These are phyloP conservation scores for Hiodon tergisus DNA, from an alignment of 2,113 vertebrate genomes.

Conservation along the genomic window DNA sequence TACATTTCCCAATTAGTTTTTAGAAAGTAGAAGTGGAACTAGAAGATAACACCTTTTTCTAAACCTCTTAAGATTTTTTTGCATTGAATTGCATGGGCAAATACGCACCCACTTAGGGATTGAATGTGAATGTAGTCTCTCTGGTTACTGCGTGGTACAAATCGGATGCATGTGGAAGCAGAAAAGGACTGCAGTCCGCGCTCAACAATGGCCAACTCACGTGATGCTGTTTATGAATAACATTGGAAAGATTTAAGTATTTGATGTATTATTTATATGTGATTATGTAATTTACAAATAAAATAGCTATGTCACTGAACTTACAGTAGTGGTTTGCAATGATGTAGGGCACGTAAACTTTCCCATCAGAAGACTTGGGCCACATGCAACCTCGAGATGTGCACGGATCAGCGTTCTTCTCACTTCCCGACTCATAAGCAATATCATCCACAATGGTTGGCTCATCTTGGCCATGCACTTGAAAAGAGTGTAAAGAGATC, in stretches of 20 bases:
- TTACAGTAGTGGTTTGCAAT: constrained; percentile 49
- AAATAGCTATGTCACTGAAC: constrained; percentile 16
- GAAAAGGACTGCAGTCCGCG: constrained; percentile 46
- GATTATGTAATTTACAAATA: background rate
- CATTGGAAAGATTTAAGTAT: background rate
- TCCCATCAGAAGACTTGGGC: constrained; percentile 42
- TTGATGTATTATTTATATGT: background rate
- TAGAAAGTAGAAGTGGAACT: too few relatives aligned
- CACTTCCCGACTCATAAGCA: constrained; percentile 31
- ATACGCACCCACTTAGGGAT: constrained; percentile 49
- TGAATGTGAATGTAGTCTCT: constrained; percentile 52
- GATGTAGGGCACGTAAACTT: constrained; percentile 47
- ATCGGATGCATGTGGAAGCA: constrained; percentile 52
- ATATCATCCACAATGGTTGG: constrained; percentile 51
- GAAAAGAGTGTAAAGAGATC: background rate
- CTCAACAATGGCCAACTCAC: constrained; percentile 30
- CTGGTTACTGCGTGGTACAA: constrained; percentile 21
- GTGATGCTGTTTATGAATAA: constrained; percentile 29
- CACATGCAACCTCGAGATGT: constrained; percentile 51
- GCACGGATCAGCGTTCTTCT: constrained; percentile 56
- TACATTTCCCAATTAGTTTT: too few relatives aligned
- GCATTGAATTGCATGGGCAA: background rate
- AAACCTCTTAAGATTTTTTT: background rate
- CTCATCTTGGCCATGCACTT: constrained; percentile 42
- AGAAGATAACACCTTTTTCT: too few relatives aligned